phyloP scores from a whole-genome alignment of 92 coral and sea anemone genomes.

The Epizoanthus scotinus region DNA sequence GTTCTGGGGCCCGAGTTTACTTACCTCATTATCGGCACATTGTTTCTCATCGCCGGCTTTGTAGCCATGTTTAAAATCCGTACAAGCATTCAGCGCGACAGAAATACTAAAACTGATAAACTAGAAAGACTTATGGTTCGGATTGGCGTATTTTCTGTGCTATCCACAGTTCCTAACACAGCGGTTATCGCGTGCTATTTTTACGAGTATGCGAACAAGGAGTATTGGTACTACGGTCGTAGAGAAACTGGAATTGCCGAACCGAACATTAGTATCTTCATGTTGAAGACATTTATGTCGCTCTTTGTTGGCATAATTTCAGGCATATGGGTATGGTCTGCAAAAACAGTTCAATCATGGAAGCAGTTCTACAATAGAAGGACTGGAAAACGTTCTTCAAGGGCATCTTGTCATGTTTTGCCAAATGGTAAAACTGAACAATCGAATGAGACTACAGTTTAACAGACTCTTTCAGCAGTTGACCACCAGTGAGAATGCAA shows the following conservation, averaged over 20 bases:
- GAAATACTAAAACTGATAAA: conserved; percentile 80
- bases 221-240: conserved; percentile 91
- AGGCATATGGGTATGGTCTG: conserved; percentile 95
- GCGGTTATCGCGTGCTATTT: conserved; percentile 91
- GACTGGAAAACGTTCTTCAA: conserved; percentile 58
- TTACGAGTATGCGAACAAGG: conserved; percentile 94
- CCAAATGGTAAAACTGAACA: not conserved
- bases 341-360: conserved; percentile 84
- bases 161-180: conserved; percentile 90
- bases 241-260: conserved; percentile 74
- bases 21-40: conserved; percentile 93
- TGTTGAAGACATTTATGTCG: conserved; percentile 91
- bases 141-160: conserved; percentile 86
- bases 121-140: conserved; percentile 92
- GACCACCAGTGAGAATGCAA: not conserved
- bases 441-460: conserved; percentile 69
- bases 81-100: conserved; percentile 73
- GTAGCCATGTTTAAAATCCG: conserved; percentile 87
- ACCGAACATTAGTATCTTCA: conserved; percentile 87
- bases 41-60: conserved; percentile 96
- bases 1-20: conserved; percentile 99
- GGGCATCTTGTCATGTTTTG: not conserved
- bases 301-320: conserved; percentile 90
- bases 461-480: not conserved
- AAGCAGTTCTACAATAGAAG: conserved; percentile 58